Percentiles rank a stretch among this genome's conserved stretches.
These are phyloP conservation scores for Noctuana brunneofusca DNA, from an alignment of 2,888 invertebrate species.

Conservation along the genomic window DNA sequence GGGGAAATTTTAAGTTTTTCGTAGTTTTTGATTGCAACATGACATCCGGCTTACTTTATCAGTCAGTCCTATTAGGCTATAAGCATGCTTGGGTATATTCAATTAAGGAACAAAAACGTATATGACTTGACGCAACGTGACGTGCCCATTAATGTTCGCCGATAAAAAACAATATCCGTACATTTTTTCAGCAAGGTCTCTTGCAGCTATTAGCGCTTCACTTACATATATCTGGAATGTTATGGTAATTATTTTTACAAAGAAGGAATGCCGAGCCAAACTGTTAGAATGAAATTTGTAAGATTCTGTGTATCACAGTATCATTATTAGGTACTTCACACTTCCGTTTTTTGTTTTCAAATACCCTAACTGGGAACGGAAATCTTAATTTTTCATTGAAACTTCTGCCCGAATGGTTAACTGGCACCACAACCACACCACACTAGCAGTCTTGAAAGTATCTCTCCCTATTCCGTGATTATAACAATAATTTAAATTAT, in stretches of 20 bases:
- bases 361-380: too few species aligned
- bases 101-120: constrained; percentile 22
- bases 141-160: constrained; percentile 20
- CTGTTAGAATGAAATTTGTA: background rate
- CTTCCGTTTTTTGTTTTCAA: too few species aligned
- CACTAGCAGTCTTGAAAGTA: too few species aligned
- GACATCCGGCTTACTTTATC: background rate
- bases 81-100: constrained; percentile 21
- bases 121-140: constrained; percentile 25
- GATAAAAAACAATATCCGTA: constrained; percentile 26
- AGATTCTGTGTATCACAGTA: background rate
- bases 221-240: constrained; percentile 29
- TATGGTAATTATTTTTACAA: constrained; percentile 3
- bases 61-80: background rate
- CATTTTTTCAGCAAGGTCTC: constrained; percentile 32
- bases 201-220: constrained; percentile 28
- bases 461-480: too few species aligned
- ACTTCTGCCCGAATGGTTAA: too few species aligned
- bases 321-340: too few species aligned
- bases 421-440: too few species aligned
- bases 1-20: background rate
- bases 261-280: constrained; percentile 5
- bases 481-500: background rate
- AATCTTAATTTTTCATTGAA: too few species aligned
- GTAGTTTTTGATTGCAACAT: background rate